These are phyloP conservation scores for Sorex maritimensis DNA, from an alignment of 2,797 vertebrate species.

Conservation along the genomic window DNA sequence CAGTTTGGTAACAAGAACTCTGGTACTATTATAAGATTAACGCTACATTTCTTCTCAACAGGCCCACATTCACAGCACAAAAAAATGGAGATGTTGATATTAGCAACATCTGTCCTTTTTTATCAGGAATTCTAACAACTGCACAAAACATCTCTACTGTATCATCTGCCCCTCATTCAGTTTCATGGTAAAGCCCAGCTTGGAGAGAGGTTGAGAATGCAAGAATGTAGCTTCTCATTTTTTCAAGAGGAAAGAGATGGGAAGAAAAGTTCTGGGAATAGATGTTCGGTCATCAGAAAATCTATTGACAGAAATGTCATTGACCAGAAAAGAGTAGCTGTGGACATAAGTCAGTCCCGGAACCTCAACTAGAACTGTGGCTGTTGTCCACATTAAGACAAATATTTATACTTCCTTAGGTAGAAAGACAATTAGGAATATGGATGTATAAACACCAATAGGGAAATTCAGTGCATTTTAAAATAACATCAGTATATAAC, in stretches of 20 bases:
- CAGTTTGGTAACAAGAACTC: neutral
- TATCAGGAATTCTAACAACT: slow-evolving; percentile 42
- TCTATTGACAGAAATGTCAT: neutral
- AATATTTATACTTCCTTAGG: neutral
- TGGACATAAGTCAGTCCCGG: too few species aligned
- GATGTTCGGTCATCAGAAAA: neutral
- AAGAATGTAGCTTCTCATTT: slow-evolving; percentile 27
- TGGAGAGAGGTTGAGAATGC: slow-evolving; percentile 23
- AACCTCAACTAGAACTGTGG: neutral
- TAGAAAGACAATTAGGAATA: too few species aligned
- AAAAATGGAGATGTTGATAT: slow-evolving; percentile 25
- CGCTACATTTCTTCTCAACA: neutral
- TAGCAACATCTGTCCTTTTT: slow-evolving; percentile 5
- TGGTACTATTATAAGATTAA: neutral
- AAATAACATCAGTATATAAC: neutral
- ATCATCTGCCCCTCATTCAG: neutral
- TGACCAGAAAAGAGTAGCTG: neutral
- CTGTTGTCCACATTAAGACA: neutral
- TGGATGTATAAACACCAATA: too few species aligned
- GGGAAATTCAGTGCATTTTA: too few species aligned
- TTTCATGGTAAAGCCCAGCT: slow-evolving; percentile 16
- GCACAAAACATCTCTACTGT: neutral
- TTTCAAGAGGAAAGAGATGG: neutral
- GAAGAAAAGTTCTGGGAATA: neutral
- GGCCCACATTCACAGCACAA: neutral